Conservation (phyloP, 2,113 vertebrate genomes). For the Ammodytes dubius region DNA sequence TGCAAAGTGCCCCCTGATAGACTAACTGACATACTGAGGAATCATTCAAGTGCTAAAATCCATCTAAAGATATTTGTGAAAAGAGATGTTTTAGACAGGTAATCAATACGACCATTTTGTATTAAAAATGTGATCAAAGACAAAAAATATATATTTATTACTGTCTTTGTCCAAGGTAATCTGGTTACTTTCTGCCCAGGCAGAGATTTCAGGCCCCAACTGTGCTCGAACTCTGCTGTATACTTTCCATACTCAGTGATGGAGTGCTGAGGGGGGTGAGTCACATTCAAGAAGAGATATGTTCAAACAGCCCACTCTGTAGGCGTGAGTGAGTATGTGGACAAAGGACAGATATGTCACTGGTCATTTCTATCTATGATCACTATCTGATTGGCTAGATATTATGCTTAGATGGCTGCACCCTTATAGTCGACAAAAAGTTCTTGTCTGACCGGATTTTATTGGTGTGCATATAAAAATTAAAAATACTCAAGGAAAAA, state of each 20-base stretch:
- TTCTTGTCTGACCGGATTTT: too few species aligned
- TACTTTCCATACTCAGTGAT: conserved; percentile 51
- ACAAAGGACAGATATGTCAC: neutral
- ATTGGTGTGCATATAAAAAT: too few species aligned
- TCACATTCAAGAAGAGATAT: conserved; percentile 63
- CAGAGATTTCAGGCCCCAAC: conserved; percentile 51
- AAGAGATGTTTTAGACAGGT: neutral
- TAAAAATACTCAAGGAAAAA: too few species aligned
- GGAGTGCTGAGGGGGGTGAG: conserved; percentile 10
- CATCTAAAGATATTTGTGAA: too few species aligned
- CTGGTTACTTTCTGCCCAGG: conserved; percentile 57
- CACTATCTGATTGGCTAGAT: neutral
- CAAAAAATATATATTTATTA: conserved; percentile 52
- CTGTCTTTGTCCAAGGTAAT: conserved; percentile 61
- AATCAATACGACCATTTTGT: neutral
- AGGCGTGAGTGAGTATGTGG: rapidly evolving
- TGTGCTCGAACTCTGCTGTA: conserved; percentile 37
- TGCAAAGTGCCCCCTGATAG: too few species aligned
- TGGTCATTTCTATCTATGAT: neutral
- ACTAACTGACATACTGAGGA: neutral
- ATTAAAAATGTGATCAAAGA: neutral
- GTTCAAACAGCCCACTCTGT: conserved; percentile 43
- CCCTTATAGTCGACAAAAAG: too few species aligned
- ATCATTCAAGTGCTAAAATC: neutral
- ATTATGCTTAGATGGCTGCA: too few species aligned